These are phyloP conservation scores for Polia nebulosa DNA, from an alignment of 2,888 invertebrate species.

Conservation along the genomic window DNA sequence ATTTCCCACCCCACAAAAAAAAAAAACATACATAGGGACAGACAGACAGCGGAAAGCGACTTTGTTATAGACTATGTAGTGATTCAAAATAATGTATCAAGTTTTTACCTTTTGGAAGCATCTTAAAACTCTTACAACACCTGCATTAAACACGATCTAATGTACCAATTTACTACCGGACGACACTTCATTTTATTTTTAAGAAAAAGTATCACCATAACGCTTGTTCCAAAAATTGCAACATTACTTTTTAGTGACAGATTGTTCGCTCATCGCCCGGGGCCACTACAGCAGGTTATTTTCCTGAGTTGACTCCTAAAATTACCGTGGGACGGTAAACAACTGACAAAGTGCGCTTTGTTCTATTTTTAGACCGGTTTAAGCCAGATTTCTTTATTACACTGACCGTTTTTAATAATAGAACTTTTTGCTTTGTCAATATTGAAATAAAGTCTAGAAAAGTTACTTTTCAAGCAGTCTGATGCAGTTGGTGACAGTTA, in stretches of 20 bases:
- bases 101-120: not conserved
- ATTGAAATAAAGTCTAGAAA: too few species aligned
- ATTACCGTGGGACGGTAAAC: slow-evolving; percentile 51
- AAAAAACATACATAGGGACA: too few species aligned
- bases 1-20: too few species aligned
- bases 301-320: slow-evolving; percentile 52
- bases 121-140: not conserved
- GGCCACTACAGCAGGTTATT: slow-evolving; percentile 38
- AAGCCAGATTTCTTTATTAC: not conserved
- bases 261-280: slow-evolving; percentile 41
- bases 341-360: slow-evolving; percentile 46
- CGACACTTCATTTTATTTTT: not conserved
- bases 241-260: slow-evolving; percentile 43
- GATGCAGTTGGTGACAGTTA: too few species aligned
- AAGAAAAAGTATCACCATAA: slow-evolving; percentile 8
- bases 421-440: not conserved
- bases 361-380: slow-evolving; percentile 33
- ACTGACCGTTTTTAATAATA: not conserved
- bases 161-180: not conserved
- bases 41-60: too few species aligned
- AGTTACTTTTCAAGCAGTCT: too few species aligned
- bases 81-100: not conserved
- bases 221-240: slow-evolving; percentile 35
- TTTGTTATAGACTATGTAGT: too few species aligned
- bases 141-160: not conserved